Evolutionary conservation across 2,888 invertebrate genomes (phyloP), one percentile per base, ranked within the genome.

Genomic region (Adineta ricciae): DNA sequence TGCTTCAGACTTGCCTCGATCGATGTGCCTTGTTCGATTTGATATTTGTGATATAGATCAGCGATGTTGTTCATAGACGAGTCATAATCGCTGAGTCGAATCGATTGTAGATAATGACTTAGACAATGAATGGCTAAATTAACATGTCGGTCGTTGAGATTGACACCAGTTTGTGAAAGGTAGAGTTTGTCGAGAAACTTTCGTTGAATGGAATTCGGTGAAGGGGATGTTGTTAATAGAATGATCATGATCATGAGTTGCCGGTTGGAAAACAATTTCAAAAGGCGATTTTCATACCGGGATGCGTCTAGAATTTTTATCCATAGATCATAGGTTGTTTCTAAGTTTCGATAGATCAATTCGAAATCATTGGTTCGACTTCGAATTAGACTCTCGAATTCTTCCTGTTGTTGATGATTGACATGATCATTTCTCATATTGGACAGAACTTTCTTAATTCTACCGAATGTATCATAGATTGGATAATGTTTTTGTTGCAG

Each of bases 191-290:
- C 41, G 8, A 78, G 16, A 78, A 78, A 78, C 0, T 78, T 78
- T 24, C 2, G 7, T 24, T 78, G 38, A 41, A 38, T 41, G 24
- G 38, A 0, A 78, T 78, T 78, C 41, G 38, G 14, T 41, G n/a
- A 21, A n/a, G 78, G 8, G 38, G 24, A 24, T n/a, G 16, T 38
- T 73, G 73, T 36, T 36, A 73, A 73, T 32, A 78, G n/a, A 78
- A 78, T 78, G 41, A 78, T 14, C 78, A 78, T 78, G n/a, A 78
- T 78, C 78, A 78, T 78, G 7, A 78, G 21, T 78, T 78, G 78
- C 38, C 16, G 78, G 41, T 78, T 78, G 9, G 78, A 78, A 41
- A 78, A 78, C 24, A 78, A 38, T 78, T 78, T 78, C n/a, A 78
- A 78, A 11, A 78, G n/a, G 38, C 19, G 21, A 78, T 24, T 78